Evolutionary conservation across 2,113 vertebrate genomes (phyloP), one percentile per base, ranked within the genome.

Genomic region (Chaenocephalus aceratus): DNA sequence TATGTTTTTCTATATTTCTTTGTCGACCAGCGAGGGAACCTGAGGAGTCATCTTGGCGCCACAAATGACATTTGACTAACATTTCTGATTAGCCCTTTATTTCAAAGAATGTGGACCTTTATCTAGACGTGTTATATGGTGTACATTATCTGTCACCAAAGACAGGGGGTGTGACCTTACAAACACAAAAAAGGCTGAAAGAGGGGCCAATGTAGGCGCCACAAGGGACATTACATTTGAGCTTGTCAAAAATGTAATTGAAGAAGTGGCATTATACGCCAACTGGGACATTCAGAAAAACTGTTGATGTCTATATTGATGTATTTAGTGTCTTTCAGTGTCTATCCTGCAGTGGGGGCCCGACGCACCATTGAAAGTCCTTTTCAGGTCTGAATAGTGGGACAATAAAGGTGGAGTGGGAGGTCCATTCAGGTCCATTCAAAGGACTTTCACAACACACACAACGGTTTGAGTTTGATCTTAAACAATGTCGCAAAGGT

Each of bases 351-450:
- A 73, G 75, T 89, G 81, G 89, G 84, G 84, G 79, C 88, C 89
- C 79, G 8, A 72, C 44, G 63, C 30, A 59, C 67, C 72, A 83
- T 79, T 65, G 74, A 84, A 77, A 61, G 77, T 49, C 48, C 69
- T 18, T 60, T 76, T 85, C 54, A 48, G 54, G 62, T 44, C 44
- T 89, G 86, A 91, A 90, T 75, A 36, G 64, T 64, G 64, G 6
- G 52, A 90, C 84, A 88, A 91, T 89, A 61, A 81, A 86, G 82
- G 56, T 83, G 87, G 66, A 81, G 88, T 74, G 82, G 88, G 90
- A 92, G 86, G 82, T 85, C 92, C 75, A 83, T 91, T 93, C 85
- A 83, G 5, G 18, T 58, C 74, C 64, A 81, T 77, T 89, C 75
- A 86, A 86, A 83, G 66, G 69, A 61, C 53, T 85, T 83, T 90